Evolutionary conservation across 2,888 invertebrate genomes (phyloP).

Genomic region (Ischnus inquisitorius): DNA sequence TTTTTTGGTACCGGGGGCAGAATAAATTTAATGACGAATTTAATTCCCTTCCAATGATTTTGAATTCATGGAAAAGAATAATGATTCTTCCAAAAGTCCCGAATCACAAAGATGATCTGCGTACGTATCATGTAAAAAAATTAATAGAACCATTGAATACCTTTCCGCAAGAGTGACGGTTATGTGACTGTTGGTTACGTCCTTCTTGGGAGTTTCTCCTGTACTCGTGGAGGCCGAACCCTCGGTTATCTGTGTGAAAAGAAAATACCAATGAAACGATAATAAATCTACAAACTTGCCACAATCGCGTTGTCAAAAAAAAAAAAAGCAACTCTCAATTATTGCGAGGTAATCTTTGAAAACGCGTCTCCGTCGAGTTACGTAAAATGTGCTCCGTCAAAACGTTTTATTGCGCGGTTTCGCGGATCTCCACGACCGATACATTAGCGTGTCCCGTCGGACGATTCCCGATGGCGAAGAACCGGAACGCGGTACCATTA

Average conservation of each 20-base stretch:
- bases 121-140: background rate
- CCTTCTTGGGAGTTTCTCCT: constrained; percentile 83
- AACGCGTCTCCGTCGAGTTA: background rate
- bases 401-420: constrained; percentile 1
- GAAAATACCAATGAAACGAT: constrained; percentile 24
- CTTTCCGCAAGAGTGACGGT: constrained; percentile 80
- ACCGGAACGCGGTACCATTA: constrained; percentile 52
- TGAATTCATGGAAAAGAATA: too few relatives aligned
- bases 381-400: background rate
- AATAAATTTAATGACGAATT: too few relatives aligned
- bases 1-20: too few relatives aligned
- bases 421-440: background rate
- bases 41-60: too few relatives aligned
- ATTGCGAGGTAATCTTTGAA: background rate
- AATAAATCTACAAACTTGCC: constrained; percentile 23
- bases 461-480: constrained; percentile 50
- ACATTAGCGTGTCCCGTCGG: constrained; percentile 31
- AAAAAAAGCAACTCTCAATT: background rate
- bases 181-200: constrained; percentile 82
- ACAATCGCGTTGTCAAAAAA: background rate
- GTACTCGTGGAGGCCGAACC: constrained; percentile 85
- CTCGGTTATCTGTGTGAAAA: constrained; percentile 79
- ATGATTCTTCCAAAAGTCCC: too few relatives aligned
- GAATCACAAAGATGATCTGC: background rate
- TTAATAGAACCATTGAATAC: constrained; percentile 25